A percentile compares a stretch with the other conserved stretches of the same genome.
These are phyloP conservation scores for Tanytarsus gracilentus DNA, from an alignment of 2,888 invertebrate genomes.

Conservation along the genomic window DNA sequence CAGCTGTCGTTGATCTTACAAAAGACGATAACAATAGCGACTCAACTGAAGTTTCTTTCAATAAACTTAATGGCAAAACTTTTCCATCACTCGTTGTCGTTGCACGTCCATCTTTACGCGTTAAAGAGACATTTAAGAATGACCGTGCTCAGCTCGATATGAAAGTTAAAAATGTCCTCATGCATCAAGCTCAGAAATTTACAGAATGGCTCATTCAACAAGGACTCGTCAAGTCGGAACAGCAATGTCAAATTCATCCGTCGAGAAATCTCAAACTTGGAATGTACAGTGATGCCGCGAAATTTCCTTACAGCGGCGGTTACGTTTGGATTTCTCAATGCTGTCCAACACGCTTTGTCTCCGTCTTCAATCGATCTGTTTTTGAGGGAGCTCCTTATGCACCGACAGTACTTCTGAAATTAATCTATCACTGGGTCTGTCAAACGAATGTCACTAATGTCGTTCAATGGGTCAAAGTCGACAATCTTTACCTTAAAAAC, in stretches of 20 bases:
- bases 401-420: slow-evolving; percentile 70
- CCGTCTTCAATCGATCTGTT: slow-evolving; percentile 77
- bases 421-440: slow-evolving; percentile 86
- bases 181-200: slow-evolving; percentile 74
- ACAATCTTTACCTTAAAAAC: slow-evolving; percentile 57
- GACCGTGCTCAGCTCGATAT: slow-evolving; percentile 60
- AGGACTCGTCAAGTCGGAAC: slow-evolving; percentile 70
- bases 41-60: slow-evolving; percentile 64
- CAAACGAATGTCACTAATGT: slow-evolving; percentile 85
- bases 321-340: slow-evolving; percentile 88
- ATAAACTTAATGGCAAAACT: slow-evolving; percentile 67
- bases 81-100: slow-evolving; percentile 79
- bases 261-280: slow-evolving; percentile 65
- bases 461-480: slow-evolving; percentile 77
- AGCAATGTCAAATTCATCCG: slow-evolving; percentile 62
- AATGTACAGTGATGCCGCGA: slow-evolving; percentile 76
- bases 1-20: slow-evolving; percentile 54
- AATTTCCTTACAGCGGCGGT: slow-evolving; percentile 80
- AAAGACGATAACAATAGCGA: slow-evolving; percentile 55
- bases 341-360: slow-evolving; percentile 74
- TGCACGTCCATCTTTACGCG: slow-evolving; percentile 67
- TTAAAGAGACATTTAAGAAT: slow-evolving; percentile 52
- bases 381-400: slow-evolving; percentile 80
- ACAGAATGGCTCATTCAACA: slow-evolving; percentile 86
- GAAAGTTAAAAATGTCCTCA: slow-evolving; percentile 72